Evolutionary conservation across 2,888 invertebrate genomes (phyloP), one percentile per base, ranked within the genome.

Genomic region (Erebia epiphron): DNA sequence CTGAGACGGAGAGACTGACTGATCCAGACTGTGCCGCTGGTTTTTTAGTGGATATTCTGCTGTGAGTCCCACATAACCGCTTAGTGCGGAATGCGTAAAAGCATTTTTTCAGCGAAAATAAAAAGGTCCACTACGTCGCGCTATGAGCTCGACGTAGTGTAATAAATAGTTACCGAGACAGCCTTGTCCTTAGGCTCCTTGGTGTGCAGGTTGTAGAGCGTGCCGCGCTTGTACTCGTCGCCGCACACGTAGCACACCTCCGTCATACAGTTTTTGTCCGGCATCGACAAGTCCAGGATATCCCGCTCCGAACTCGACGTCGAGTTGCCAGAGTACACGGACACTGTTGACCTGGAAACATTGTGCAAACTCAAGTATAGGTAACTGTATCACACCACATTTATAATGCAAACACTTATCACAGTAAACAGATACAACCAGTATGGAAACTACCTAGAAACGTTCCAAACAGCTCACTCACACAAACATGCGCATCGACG

Each of bases 201-300:
- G 50, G 95, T 95, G 83, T 94, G 94, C 71, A 95, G 88, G 83
- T 96, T 96, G 82, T 95, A 95, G 43, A 98, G 94, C 76, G 97
- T 97, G 75, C 97, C 97, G 70, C 97, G 95, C 78, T 96, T 95
- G 88, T 96, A 97, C 88, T 98, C 97, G 85, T 97, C 97, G 21
- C 98, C 98, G 89, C 98, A 98, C 16, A 98, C 97, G 89, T 98
- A 98, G 89, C 97, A 97, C 67, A 98, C 97, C 90, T 98, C 97
- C 26, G 97, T 97, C 79, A 96, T 95, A 14, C 97, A 97, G 93
- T 98, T 98, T 93, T 98, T 98, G 90, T 98, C 98, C 13, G 98
- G 98, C 98, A 98, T 98, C 74, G 97, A 97, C 72, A 98, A 94
- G 92, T 98, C 98, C 73, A 98, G 93, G 80, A 97, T 97, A 86